A percentile compares a stretch with the other conserved stretches of the same genome.
These are phyloP conservation scores for Drosophila nannoptera DNA, from an alignment of 1,140 invertebrate species.

Conservation along the genomic window DNA sequence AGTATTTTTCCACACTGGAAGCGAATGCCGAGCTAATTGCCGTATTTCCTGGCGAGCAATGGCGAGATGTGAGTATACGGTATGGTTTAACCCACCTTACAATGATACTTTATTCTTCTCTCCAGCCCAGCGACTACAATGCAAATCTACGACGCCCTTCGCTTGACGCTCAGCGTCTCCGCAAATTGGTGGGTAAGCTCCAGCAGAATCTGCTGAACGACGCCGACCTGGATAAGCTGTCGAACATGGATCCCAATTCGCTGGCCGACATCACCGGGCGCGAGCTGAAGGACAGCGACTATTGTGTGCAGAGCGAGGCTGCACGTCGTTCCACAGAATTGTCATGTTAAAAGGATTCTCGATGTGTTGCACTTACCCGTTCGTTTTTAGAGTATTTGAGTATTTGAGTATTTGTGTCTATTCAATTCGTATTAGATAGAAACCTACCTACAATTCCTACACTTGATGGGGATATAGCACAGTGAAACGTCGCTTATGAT, in stretches of 20 bases:
- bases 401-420: slow-evolving; percentile 20
- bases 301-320: slow-evolving; percentile 56
- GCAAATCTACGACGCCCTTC: slow-evolving; percentile 75
- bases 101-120: background rate
- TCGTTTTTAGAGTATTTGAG: slow-evolving; percentile 2
- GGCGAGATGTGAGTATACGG: slow-evolving; percentile 80
- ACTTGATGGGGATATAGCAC: slow-evolving; percentile 28
- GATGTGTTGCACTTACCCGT: slow-evolving; percentile 1
- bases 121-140: slow-evolving; percentile 68
- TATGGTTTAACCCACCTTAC: background rate
- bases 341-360: slow-evolving; percentile 48
- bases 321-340: slow-evolving; percentile 53
- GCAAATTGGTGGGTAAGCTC: slow-evolving; percentile 85
- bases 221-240: slow-evolving; percentile 87
- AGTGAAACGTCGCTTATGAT: slow-evolving; percentile 63
- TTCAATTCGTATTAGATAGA: slow-evolving; percentile 16
- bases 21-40: slow-evolving; percentile 90
- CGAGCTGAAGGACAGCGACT: slow-evolving; percentile 84
- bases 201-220: slow-evolving; percentile 88
- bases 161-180: slow-evolving; percentile 81
- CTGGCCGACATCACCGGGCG: slow-evolving; percentile 88
- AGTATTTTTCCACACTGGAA: slow-evolving; percentile 91
- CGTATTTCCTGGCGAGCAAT: slow-evolving; percentile 86
- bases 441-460: slow-evolving; percentile 24
- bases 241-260: slow-evolving; percentile 91